Percentiles rank a stretch among this genome's conserved stretches.
Evolutionary conservation across 1,140 invertebrate species (phyloP).

Genomic region (Ephestia elutella): DNA sequence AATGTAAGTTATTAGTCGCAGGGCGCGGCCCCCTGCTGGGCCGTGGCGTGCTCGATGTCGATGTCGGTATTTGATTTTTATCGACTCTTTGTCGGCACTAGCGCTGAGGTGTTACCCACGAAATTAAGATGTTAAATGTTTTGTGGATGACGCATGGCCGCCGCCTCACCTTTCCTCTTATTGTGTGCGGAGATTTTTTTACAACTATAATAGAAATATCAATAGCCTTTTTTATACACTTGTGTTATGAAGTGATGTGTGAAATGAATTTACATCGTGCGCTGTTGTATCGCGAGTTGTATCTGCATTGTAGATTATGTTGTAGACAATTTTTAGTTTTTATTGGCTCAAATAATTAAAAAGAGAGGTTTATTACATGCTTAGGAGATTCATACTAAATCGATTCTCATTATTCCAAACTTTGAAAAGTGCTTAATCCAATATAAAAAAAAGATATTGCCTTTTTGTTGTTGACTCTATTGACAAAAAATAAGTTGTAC

Average conservation of each 20-base stretch:
- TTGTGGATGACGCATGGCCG: conserved; percentile 62
- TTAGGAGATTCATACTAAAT: too few species aligned
- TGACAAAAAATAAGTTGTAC: too few species aligned
- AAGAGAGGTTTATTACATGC: too few species aligned
- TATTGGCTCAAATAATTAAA: too few species aligned
- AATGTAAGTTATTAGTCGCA: conserved; percentile 65
- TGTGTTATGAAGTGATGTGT: conserved; percentile 20
- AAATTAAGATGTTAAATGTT: conserved; percentile 70
- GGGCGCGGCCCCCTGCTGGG: conserved; percentile 45
- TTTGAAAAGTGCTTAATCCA: too few species aligned
- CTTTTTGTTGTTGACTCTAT: too few species aligned
- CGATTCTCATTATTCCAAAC: too few species aligned
- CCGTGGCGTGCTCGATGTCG: conserved; percentile 23
- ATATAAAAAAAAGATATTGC: too few species aligned
- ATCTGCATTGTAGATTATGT: not conserved
- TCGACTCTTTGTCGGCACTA: conserved; percentile 66
- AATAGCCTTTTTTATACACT: conserved; percentile 41
- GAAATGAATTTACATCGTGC: not conserved
- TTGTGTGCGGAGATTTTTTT: conserved; percentile 39
- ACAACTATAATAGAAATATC: conserved; percentile 57
- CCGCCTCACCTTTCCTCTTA: conserved; percentile 25
- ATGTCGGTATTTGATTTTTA: conserved; percentile 54
- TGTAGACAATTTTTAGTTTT: not conserved
- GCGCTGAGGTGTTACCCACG: conserved; percentile 65
- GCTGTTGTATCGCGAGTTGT: not conserved